Base-by-base conservation (phyloP, 2,113 vertebrate genomes). In the Cyanoderma ruficeps region DNA sequence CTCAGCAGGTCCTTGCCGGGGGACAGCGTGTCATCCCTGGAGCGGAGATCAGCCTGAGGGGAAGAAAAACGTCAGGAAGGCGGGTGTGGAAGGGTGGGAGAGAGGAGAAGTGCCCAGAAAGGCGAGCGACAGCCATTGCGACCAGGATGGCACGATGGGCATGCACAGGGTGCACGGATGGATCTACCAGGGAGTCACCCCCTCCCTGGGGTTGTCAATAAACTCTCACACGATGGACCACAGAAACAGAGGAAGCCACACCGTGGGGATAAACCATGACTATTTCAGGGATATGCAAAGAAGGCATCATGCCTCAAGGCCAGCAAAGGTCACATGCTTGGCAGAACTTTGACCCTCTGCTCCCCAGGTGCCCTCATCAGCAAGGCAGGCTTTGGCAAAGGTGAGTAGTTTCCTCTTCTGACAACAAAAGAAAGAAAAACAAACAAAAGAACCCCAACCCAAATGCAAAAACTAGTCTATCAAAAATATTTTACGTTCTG, bases 1-100 rank as follows among this genome's bases (percentile, higher is more conserved):
- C 98, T 98, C 93, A 99, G 98, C 95, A 99, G 96, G 97, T 98
- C 94, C 98, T 98, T 87, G 98, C 97, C 78, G 77, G 96, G 87
- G 76, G 77, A 94, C 89, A 46, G 95, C 2, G 87, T 60, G 71
- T 90, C 77, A 0, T 96, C 91, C 60, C 77, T 89, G 7, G 89
- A 83, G 13, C 93, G 92, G 60, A 98, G 94, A 85, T 98, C 98
- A 10, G 94, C 91, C 99, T 99, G 97, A 18, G 18, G 83, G 95
- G 82, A 39, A 47, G 83, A n/a, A 21, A 33, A 20, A 2, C 35
- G 65, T 94, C 78, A 94, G 75, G 42, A 65, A 64, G 77, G 52
- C 52, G 55, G 49, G 23, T 0, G 0, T 9, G 11, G 37, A 0
- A 23, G 91, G 42, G 23, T 25, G 68, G 74, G 65, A 69, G 14